Base-by-base conservation (phyloP, 2,888 invertebrate species). In the Drosophila conformis region DNA sequence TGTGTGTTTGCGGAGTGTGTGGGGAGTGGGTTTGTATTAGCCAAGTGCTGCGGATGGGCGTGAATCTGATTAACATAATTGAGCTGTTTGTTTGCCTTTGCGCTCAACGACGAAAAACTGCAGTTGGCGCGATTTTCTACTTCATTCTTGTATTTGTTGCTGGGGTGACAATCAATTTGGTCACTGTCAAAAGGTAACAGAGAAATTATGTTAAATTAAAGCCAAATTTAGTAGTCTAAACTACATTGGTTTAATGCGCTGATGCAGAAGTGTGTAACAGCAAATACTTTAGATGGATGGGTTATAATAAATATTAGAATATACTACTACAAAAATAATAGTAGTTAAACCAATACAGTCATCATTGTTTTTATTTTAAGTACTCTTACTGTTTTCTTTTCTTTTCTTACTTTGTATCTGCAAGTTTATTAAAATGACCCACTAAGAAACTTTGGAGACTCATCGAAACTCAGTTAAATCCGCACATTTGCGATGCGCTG, bases 31-130 rank as follows among this genome's bases (percentile, higher is more conserved):
- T 54, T 54, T 59, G 46, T 76, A 73, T 83, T 79, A 73, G 79
- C 69, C 65, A 73, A 82, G 71, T 78, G 69, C 56, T 71, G 78
- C 61, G 76, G 77, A 73, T 73, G 87, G 90, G 89, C 90, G 90
- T 90, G 89, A 82, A 74, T 67, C 85, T 89, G 82, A 90, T 90
- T 90, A 90, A 85, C 90, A 90, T 89, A 89, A 90, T 90, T 90
- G 90, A 89, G 82, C 82, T 85, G 81, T 89, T 87, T 87, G 87
- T 88, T 84, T 87, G 77, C 49, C 61, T 71, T 68, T 54, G 40
- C 18, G 36, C 36, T 29, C 46, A 56, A 46, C 29, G 51, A 8
- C 36, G 15, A 15, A 36, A 15, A 36, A 36, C 67, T 40, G 36
- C 64, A 64, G 46, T 60, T 71, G 71, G 51, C 48, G 27, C 13